Base-by-base conservation (phyloP, 2,888 invertebrate species). In the Lagria hirta region DNA sequence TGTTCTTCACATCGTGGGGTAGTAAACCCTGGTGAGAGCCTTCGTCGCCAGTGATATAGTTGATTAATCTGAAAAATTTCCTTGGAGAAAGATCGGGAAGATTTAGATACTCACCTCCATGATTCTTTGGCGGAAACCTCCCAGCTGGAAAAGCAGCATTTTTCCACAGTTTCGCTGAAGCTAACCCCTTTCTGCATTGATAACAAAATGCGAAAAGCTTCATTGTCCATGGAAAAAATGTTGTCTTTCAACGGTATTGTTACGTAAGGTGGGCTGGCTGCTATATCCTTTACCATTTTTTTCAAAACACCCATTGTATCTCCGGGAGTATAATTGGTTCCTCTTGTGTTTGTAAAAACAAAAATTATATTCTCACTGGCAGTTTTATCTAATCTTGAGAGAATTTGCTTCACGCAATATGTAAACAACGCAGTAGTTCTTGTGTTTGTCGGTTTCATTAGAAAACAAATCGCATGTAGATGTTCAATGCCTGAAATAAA, bases 1-100 rank as follows among this genome's bases (percentile, higher is more conserved):
- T 68, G 21, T 62, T 60, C 43, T 64, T 55, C 2, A 68, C 60
- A 14, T 52, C 35, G 30, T 70, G 69, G 0, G 69, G 68, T 27
- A n/a, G n/a, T n/a, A n/a, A n/a, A n/a, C n/a, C n/a, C n/a, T n/a
- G n/a, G n/a, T n/a, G n/a, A n/a, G n/a, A n/a, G n/a, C n/a, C n/a
- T n/a, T n/a, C n/a, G n/a, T n/a, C n/a, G n/a, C n/a, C n/a, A n/a
- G n/a, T 30, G n/a, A 15, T 13, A 16, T 13, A 50, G 36, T n/a
- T 42, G 42, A 7, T 46, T 41, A 6, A 40, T 41, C 4, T 23
- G 40, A 22, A 32, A 44, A 20, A 43, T 48, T 29, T 30, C 12
- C 40, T 34, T 30, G 24, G 34, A 17, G 10, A 32, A 15, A 16
- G 38, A 18, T 12, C 15, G 21, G 21, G 10, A n/a, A 35, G 47